phyloP scores from a whole-genome alignment of 2,888 invertebrate genomes.

The Maniola hyperantus region DNA sequence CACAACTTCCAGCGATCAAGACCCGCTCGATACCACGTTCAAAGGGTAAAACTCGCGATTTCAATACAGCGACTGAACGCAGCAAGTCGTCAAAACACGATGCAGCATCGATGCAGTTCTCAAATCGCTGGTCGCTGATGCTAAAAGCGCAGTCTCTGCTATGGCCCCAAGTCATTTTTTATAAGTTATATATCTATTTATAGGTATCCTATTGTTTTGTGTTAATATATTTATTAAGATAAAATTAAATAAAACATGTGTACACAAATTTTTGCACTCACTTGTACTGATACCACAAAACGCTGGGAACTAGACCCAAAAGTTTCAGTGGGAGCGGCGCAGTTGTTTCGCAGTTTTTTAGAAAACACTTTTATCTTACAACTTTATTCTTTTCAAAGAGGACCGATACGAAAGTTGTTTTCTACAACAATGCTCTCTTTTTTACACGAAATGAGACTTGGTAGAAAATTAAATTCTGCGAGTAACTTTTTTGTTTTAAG shows the following conservation, averaged over 20 bases:
- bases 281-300: slow-evolving; percentile 37
- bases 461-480: slow-evolving; percentile 15
- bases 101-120: too few species aligned
- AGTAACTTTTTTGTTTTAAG: slow-evolving; percentile 18
- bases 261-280: slow-evolving; percentile 20
- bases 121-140: too few species aligned
- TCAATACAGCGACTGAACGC: too few species aligned
- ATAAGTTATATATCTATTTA: not conserved
- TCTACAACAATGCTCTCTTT: slow-evolving; percentile 27
- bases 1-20: too few species aligned
- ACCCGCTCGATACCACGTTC: too few species aligned
- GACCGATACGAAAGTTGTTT: slow-evolving; percentile 38
- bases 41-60: too few species aligned
- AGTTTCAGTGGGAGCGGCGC: slow-evolving; percentile 38
- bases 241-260: not conserved
- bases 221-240: not conserved
- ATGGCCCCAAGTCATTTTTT: too few species aligned
- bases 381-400: slow-evolving; percentile 45
- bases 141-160: too few species aligned
- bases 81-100: too few species aligned
- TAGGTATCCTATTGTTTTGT: not conserved
- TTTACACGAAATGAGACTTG: slow-evolving; percentile 21
- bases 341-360: slow-evolving; percentile 39
- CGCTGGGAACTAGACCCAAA: slow-evolving; percentile 35
- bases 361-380: slow-evolving; percentile 43